phyloP scores from a whole-genome alignment of 1,140 invertebrate species.

The Pristionchus pacificus region DNA sequence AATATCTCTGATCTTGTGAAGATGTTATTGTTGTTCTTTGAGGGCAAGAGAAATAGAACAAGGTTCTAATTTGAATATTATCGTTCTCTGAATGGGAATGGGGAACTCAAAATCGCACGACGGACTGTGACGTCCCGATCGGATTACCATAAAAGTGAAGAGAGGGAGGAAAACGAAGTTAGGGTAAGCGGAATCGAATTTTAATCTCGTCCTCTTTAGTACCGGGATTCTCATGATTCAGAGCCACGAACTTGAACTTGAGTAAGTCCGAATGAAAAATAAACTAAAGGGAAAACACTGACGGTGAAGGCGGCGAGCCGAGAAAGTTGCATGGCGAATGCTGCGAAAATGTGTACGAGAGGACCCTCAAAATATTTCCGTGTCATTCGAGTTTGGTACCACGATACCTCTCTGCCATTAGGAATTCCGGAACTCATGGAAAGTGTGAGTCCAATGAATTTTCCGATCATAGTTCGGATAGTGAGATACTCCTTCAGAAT shows the following conservation, averaged over 20 bases:
- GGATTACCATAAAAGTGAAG: conserved; percentile 45
- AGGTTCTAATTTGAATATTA: too few species aligned
- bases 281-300: not conserved
- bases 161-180: too few species aligned
- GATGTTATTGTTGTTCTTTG: conserved; percentile 46
- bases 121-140: too few species aligned
- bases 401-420: conserved; percentile 84
- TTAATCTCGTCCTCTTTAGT: not conserved
- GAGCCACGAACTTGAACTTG: too few species aligned
- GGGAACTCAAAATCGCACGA: too few species aligned
- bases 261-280: too few species aligned
- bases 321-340: too few species aligned
- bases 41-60: conserved; percentile 56
- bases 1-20: conserved; percentile 23
- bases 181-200: conserved; percentile 6
- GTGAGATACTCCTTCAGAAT: conserved; percentile 95
- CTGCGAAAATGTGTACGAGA: conserved; percentile 16
- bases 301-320: too few species aligned
- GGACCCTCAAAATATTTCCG: not conserved
- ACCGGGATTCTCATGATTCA: not conserved
- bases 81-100: too few species aligned
- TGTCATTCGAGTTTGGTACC: not conserved
- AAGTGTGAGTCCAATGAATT: conserved; percentile 88
- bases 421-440: conserved; percentile 91
- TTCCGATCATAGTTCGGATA: conserved; percentile 86